Conservation (phyloP, 2,888 invertebrate species). For the Seladonia tumulorum region DNA sequence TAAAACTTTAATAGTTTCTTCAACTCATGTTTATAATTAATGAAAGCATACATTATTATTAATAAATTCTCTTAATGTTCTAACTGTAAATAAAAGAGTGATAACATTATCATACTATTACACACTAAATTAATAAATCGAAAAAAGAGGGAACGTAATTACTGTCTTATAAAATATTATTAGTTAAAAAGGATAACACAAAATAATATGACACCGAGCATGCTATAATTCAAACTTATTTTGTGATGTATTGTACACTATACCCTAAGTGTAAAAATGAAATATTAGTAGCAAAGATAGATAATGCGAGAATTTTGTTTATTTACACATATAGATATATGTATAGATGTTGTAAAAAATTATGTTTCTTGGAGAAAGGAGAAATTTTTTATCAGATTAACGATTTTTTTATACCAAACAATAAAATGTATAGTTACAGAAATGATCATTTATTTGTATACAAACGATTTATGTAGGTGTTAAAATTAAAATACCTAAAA, state of each 20-base stretch:
- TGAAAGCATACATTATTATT: not conserved
- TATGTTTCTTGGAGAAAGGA: constrained; percentile 16
- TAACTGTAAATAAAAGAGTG: constrained; percentile 14
- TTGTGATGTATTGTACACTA: constrained; percentile 48
- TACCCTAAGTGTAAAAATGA: constrained; percentile 42
- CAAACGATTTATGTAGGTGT: constrained; percentile 12
- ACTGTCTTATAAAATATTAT: constrained; percentile 46
- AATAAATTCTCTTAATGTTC: not conserved
- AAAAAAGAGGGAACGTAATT: constrained; percentile 30
- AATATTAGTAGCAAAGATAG: not conserved
- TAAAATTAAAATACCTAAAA: constrained; percentile 18
- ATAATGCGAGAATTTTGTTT: constrained; percentile 33
- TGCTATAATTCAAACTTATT: constrained; percentile 50
- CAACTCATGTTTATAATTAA: constrained; percentile 18
- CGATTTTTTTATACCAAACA: constrained; percentile 23
- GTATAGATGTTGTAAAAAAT: constrained; percentile 11
- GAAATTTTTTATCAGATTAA: constrained; percentile 30
- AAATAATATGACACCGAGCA: constrained; percentile 45
- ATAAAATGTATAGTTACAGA: constrained; percentile 16
- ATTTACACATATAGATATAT: constrained; percentile 51
- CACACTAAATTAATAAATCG: constrained; percentile 23
- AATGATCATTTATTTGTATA: constrained; percentile 41
- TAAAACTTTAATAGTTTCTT: constrained; percentile 61
- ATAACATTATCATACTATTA: not conserved
- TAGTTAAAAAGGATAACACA: constrained; percentile 38